Conservation (phyloP, 2,888 invertebrate species). For the Rhodophaea formosa region DNA sequence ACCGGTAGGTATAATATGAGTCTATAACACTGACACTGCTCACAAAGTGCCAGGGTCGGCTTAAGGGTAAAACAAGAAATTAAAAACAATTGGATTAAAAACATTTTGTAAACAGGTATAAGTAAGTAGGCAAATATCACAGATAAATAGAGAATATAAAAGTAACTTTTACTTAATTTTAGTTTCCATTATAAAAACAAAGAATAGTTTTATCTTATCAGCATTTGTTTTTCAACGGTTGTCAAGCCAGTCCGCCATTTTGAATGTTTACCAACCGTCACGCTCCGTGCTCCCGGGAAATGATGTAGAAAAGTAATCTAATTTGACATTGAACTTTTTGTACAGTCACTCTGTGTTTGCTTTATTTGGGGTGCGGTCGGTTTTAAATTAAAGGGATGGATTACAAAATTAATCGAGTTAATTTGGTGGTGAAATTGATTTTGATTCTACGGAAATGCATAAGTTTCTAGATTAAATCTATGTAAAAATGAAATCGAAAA, state of each 20-base stretch:
- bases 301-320: conserved; percentile 59
- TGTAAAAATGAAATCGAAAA: too few species aligned
- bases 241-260: conserved; percentile 11
- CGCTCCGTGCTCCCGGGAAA: conserved; percentile 47
- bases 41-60: too few species aligned
- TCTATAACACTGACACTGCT: too few species aligned
- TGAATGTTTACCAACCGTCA: conserved; percentile 39
- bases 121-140: too few species aligned
- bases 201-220: not conserved
- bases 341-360: conserved; percentile 9
- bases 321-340: conserved; percentile 46
- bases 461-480: too few species aligned
- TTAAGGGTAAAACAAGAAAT: too few species aligned
- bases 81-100: too few species aligned
- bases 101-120: too few species aligned
- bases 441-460: not conserved
- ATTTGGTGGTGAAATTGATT: not conserved
- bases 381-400: not conserved
- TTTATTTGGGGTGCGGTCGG: conserved; percentile 7
- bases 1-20: too few species aligned
- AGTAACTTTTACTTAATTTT: too few species aligned
- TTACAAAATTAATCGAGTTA: conserved; percentile 2
- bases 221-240: not conserved
- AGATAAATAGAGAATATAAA: too few species aligned
- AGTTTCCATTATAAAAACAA: not conserved